A percentile compares a stretch with the other conserved stretches of the same genome.
phyloP scores from a whole-genome alignment of 2,797 vertebrate species.

The Clamator glandarius region DNA sequence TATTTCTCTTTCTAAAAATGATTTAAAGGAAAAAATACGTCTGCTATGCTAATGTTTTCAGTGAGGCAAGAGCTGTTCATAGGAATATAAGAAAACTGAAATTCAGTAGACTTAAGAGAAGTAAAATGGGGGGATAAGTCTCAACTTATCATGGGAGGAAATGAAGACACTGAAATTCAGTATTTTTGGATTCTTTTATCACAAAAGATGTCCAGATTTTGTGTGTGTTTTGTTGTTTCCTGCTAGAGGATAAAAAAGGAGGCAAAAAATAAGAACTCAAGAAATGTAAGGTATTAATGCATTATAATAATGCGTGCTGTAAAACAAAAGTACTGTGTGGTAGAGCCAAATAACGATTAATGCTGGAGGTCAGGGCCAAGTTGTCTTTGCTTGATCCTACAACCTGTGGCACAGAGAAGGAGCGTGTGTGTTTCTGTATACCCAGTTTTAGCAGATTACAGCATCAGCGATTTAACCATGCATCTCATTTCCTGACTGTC shows the following conservation, averaged over 20 bases:
- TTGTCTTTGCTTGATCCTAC: neutral
- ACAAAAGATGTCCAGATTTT: neutral
- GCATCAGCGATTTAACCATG: neutral
- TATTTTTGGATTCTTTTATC: neutral
- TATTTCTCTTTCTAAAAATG: neutral
- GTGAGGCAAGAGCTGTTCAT: neutral
- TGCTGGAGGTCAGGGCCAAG: neutral
- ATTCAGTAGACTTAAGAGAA: neutral
- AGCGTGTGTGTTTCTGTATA: neutral
- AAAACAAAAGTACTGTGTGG: neutral
- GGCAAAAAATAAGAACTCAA: accelerated
- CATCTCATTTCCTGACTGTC: neutral
- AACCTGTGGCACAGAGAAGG: neutral
- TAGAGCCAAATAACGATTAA: neutral
- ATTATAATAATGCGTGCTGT: neutral
- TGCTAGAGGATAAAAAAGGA: neutral
- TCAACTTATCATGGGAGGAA: neutral
- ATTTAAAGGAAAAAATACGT: neutral
- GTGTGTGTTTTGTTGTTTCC: neutral
- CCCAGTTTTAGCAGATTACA: neutral
- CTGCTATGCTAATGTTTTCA: neutral
- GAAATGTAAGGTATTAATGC: neutral
- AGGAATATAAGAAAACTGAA: neutral
- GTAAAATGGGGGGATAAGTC: neutral
- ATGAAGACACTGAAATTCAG: neutral